These are phyloP conservation scores for Rhegmatorhina hoffmannsi DNA, from an alignment of 2,113 vertebrate species.

Conservation along the genomic window DNA sequence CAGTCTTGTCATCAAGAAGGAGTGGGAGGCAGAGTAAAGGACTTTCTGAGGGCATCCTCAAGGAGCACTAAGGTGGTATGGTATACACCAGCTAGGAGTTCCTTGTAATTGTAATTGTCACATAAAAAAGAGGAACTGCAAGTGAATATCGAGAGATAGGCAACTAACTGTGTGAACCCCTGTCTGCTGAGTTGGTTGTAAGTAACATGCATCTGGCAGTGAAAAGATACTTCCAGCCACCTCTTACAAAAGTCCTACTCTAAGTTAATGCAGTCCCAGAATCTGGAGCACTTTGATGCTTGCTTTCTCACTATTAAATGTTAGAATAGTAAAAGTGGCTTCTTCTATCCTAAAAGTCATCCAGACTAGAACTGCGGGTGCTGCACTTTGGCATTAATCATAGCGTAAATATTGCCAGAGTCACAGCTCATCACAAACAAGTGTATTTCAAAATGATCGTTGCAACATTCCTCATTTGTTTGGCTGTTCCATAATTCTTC, in stretches of 20 bases:
- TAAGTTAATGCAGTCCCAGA: too few species aligned
- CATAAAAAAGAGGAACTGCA: not conserved
- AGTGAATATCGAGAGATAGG: not conserved
- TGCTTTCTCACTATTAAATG: not conserved
- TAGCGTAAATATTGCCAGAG: not conserved
- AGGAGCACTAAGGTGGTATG: not conserved
- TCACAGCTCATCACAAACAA: conserved; percentile 10
- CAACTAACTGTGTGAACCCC: not conserved
- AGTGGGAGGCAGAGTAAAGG: not conserved
- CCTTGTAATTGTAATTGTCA: not conserved
- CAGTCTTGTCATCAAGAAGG: not conserved
- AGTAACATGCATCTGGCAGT: not conserved
- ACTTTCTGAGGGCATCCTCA: not conserved
- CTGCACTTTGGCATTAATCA: not conserved
- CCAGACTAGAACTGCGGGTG: not conserved
- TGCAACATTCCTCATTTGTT: conserved; percentile 34
- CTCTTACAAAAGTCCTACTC: not conserved
- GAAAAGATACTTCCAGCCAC: not conserved
- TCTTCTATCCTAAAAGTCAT: not conserved
- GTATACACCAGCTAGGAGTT: not conserved
- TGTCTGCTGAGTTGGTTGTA: not conserved
- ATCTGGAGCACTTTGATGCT: not conserved
- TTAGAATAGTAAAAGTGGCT: not conserved
- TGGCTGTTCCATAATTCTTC: not conserved
- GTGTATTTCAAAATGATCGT: conserved; percentile 45